Conservation (phyloP, 2,797 vertebrate species). For the Chiloscyllium punctatum region DNA sequence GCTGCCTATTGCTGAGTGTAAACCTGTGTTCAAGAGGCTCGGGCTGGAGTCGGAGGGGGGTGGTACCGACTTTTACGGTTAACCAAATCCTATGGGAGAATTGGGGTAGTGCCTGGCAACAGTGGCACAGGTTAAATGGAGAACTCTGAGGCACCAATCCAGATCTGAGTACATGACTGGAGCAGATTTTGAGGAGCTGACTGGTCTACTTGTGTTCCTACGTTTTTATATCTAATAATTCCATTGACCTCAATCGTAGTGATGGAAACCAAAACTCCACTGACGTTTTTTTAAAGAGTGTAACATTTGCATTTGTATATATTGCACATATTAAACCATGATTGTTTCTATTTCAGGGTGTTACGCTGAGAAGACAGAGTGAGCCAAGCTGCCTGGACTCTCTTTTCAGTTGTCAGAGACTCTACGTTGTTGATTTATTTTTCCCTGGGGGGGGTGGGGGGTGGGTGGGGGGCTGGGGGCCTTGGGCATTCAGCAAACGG, state of each 20-base stretch:
- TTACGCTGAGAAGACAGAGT: neutral
- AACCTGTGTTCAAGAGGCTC: neutral
- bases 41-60: neutral
- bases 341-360: neutral
- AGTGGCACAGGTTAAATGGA: neutral
- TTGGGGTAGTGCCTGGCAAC: neutral
- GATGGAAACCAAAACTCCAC: neutral
- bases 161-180: neutral
- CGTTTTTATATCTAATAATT: no score
- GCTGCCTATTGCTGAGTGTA: neutral
- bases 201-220: neutral
- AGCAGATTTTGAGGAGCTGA: neutral
- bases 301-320: neutral
- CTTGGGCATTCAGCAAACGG: no score
- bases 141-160: no score
- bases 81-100: neutral
- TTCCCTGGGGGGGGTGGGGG: neutral
- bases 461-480: neutral
- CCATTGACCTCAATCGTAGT: neutral
- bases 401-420: neutral
- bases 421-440: neutral
- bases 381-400: neutral
- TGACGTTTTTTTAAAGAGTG: neutral
- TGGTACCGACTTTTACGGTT: neutral
- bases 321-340: neutral